phyloP scores from a whole-genome alignment of 2,797 vertebrate species.

The Lerista edwardsae region DNA sequence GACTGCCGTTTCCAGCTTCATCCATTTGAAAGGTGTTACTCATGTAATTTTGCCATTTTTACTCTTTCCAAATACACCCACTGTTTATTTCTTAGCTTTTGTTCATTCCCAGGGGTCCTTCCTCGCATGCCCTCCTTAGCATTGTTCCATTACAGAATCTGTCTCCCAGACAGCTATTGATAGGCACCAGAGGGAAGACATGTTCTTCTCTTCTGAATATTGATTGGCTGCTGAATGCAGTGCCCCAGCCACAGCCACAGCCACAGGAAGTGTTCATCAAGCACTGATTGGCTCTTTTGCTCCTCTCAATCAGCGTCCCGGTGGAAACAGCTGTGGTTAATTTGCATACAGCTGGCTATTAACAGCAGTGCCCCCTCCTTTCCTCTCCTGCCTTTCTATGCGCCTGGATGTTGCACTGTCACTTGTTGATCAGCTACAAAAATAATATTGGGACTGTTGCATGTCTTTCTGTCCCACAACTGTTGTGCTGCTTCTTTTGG shows the following conservation, averaged over 20 bases:
- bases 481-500: slow-evolving; percentile 43
- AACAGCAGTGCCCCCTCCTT: rapidly evolving
- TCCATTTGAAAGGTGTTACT: neutral
- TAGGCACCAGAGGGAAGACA: neutral
- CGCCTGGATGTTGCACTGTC: neutral
- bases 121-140: neutral
- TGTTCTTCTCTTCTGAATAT: neutral
- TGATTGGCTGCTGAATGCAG: neutral
- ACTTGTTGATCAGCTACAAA: slow-evolving; percentile 25
- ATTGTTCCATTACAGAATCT: rapidly evolving
- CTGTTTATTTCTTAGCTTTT: neutral
- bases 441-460: slow-evolving; percentile 40
- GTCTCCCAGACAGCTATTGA: neutral
- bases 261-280: slow-evolving; percentile 6
- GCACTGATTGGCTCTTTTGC: neutral
- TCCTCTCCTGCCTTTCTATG: too few species aligned
- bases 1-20: neutral
- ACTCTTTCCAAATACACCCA: neutral
- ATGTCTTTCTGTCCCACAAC: slow-evolving; percentile 27
- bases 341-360: neutral
- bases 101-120: neutral
- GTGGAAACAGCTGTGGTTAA: neutral
- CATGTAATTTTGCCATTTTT: neutral
- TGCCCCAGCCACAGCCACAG: neutral
- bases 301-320: neutral